Evolutionary conservation across 2,113 vertebrate species (phyloP).

Genomic region (Seriola dumerili): DNA sequence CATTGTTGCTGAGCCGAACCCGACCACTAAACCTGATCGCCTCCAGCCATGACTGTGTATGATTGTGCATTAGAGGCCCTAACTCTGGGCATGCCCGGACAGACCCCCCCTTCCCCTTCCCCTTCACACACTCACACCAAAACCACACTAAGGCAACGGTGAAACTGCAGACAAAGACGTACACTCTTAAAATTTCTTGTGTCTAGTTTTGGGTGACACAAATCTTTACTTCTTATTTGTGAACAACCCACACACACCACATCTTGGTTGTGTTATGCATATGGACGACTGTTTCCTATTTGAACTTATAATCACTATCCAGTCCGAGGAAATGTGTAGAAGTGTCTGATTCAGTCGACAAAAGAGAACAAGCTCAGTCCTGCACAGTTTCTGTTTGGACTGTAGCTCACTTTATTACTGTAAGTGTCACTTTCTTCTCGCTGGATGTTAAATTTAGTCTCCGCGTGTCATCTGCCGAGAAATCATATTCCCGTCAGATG

Average conservation of each 20-base stretch:
- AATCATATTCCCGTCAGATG: neutral
- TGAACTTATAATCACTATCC: neutral
- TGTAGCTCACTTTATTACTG: neutral
- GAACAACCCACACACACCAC: constrained; percentile 19
- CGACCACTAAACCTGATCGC: constrained; percentile 45
- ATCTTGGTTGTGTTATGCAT: constrained; percentile 25
- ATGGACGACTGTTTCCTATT: neutral
- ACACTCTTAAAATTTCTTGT: constrained; percentile 22
- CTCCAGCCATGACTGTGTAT: constrained; percentile 43
- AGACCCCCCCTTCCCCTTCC: neutral
- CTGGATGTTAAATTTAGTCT: constrained; percentile 17
- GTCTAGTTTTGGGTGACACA: constrained; percentile 18
- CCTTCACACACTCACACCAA: constrained; percentile 11
- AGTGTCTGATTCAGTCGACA: neutral
- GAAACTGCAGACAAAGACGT: constrained; percentile 45
- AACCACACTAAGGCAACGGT: constrained; percentile 46
- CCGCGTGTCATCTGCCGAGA: neutral
- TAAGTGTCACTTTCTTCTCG: neutral
- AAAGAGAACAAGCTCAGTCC: neutral
- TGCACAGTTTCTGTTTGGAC: constrained; percentile 28
- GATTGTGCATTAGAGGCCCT: constrained; percentile 31
- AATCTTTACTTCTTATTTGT: constrained; percentile 43
- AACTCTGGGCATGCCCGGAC: constrained; percentile 59
- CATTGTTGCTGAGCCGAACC: constrained; percentile 34
- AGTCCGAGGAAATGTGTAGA: neutral